Base-by-base conservation (phyloP, 2,888 invertebrate genomes). In the Rhagonycha fulva region DNA sequence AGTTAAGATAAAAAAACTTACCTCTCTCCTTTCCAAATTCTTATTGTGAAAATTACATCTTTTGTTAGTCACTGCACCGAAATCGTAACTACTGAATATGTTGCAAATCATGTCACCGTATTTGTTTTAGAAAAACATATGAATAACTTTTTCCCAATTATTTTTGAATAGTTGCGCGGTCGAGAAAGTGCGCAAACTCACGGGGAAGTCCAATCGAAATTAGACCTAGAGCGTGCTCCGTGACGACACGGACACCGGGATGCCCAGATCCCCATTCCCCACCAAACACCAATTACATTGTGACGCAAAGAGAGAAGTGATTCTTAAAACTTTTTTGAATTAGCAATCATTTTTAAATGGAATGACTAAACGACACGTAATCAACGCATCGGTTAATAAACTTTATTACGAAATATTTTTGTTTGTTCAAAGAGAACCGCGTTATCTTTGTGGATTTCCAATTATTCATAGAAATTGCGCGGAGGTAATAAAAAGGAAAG, bases 151-250 rank as follows among this genome's bases (percentile, higher is more conserved):
- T 76, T 71, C 69, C 62, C 72, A 62, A 72, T 70, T 30, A 47
- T 47, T 76, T 76, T 76, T 76, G 68, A 72, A 70, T 63, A 32
- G 32, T 70, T 62, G 26, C 66, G 72, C 76, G 72, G 72, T 24
- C 14, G 10, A 28, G n/a, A 61, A 26, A 32, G 69, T 66, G 76
- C 76, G 72, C 72, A 68, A 70, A 66, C 72, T 72, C 72, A 73
- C 76, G 76, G 76, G 76, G 70, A 76, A 76, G 72, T 62, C 76
- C 76, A 47, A 66, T 66, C 26, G 71, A 32, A 67, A 24, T 72
- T 72, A 66, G 66, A 14, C 19, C 24, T 72, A 12, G 66, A 24
- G 61, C 61, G 61, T 14, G 9, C 19, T 19, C 19, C 19, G 30
- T 30, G 63, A 66, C 19, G 74, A 2, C 12, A 61, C 28, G 61